A percentile compares a stretch with the other conserved stretches of the same genome.
Conservation (phyloP, 1,140 invertebrate species). For the Sycophaga agraensis region DNA sequence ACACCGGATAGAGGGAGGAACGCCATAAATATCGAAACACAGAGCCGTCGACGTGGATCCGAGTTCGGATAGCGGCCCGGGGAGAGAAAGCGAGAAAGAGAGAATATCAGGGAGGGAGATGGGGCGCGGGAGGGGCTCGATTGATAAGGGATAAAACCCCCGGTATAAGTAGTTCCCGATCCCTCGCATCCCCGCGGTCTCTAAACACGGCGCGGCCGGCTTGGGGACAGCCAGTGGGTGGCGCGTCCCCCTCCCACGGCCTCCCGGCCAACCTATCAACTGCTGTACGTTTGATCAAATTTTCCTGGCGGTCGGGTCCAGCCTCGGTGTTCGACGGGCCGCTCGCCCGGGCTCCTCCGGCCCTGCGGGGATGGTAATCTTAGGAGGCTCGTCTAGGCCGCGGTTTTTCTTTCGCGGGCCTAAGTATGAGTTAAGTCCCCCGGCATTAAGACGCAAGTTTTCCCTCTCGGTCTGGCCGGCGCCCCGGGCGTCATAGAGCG, state of each 20-base stretch:
- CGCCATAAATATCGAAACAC: constrained; percentile 29
- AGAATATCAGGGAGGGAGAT: too few species aligned
- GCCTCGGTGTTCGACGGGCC: too few species aligned
- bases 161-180: constrained; percentile 12
- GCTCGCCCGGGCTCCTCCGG: too few species aligned
- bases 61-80: neutral
- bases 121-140: constrained; percentile 19
- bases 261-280: too few species aligned
- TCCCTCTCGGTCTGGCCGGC: constrained; percentile 1
- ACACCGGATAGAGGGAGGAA: neutral
- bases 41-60: neutral
- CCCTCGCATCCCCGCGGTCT: too few species aligned
- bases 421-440: constrained; percentile 31
- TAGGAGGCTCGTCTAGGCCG: neutral
- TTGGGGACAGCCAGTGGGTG: too few species aligned
- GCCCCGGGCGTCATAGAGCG: too few species aligned
- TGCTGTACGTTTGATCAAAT: too few species aligned
- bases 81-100: neutral
- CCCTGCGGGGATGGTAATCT: too few species aligned
- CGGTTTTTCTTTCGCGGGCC: constrained; percentile 3
- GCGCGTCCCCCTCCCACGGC: too few species aligned
- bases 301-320: too few species aligned
- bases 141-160: constrained; percentile 30
- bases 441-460: constrained; percentile 27
- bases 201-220: too few species aligned